A percentile compares a stretch with the other conserved stretches of the same genome.
phyloP scores from a whole-genome alignment of 2,888 invertebrate genomes.

The Ctenicera cuprea region DNA sequence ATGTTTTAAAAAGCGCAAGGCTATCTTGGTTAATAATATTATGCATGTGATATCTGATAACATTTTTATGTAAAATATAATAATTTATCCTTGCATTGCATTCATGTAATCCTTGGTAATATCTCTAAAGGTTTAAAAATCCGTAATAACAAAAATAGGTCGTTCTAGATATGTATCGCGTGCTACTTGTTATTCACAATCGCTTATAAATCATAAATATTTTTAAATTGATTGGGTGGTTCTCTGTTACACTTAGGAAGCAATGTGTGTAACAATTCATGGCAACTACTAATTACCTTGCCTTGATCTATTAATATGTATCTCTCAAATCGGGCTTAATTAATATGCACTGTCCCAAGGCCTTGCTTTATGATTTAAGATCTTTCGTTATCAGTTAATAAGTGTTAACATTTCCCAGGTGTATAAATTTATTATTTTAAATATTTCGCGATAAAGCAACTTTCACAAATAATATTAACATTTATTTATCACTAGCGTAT shows the following conservation, averaged over 20 bases:
- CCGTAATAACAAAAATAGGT: constrained; percentile 30
- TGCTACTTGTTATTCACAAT: constrained; percentile 28
- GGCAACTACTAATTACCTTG: constrained; percentile 44
- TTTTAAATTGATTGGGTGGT: constrained; percentile 30
- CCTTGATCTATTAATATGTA: constrained; percentile 48
- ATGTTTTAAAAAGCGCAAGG: no score
- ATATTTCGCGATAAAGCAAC: constrained; percentile 18
- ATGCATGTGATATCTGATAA: no score
- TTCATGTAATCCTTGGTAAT: background rate
- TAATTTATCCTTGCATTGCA: no score
- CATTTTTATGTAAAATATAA: no score
- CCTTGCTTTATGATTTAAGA: constrained; percentile 20
- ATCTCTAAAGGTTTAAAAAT: background rate
- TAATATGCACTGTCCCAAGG: constrained; percentile 30
- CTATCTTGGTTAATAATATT: no score
- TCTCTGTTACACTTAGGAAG: constrained; percentile 29
- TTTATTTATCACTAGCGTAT: constrained; percentile 5
- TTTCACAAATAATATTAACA: constrained; percentile 24
- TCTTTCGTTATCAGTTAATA: constrained; percentile 30
- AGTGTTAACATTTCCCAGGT: constrained; percentile 26
- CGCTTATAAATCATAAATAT: constrained; percentile 35
- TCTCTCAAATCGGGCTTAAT: constrained; percentile 35
- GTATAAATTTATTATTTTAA: constrained; percentile 26
- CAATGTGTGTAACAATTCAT: constrained; percentile 28
- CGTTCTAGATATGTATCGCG: constrained; percentile 26